These are phyloP conservation scores for Marmota monax DNA, from an alignment of 2,113 vertebrate species.

Conservation along the genomic window DNA sequence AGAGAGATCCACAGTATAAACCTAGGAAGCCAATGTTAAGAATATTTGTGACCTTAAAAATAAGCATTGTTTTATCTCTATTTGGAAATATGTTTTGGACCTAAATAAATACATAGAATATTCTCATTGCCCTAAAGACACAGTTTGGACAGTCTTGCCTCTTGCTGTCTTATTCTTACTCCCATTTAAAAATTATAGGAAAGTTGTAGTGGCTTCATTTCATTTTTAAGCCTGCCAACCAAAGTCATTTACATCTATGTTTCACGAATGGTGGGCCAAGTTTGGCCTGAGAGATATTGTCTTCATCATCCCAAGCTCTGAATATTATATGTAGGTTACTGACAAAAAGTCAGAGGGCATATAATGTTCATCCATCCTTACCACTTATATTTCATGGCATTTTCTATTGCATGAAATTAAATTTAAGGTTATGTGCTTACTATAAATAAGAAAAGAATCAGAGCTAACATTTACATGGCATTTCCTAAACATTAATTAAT, in stretches of 20 bases:
- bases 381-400: constrained; percentile 35
- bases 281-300: constrained; percentile 13
- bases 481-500: constrained; percentile 80
- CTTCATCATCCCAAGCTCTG: constrained; percentile 49
- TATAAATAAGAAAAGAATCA: constrained; percentile 74
- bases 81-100: constrained; percentile 1
- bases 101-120: neutral
- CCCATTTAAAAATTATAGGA: neutral
- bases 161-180: neutral
- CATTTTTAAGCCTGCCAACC: constrained; percentile 19
- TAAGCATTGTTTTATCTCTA: neutral
- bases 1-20: neutral
- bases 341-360: constrained; percentile 46
- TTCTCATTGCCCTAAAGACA: neutral
- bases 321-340: constrained; percentile 62
- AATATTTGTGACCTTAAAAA: neutral
- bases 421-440: constrained; percentile 68
- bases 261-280: constrained; percentile 37
- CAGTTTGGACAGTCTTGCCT: neutral
- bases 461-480: constrained; percentile 73
- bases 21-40: neutral
- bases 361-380: constrained; percentile 42
- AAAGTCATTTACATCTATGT: constrained; percentile 52
- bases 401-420: constrained; percentile 67
- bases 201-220: neutral